Conservation (phyloP, 2,113 vertebrate genomes). For the Siniperca knerii region DNA sequence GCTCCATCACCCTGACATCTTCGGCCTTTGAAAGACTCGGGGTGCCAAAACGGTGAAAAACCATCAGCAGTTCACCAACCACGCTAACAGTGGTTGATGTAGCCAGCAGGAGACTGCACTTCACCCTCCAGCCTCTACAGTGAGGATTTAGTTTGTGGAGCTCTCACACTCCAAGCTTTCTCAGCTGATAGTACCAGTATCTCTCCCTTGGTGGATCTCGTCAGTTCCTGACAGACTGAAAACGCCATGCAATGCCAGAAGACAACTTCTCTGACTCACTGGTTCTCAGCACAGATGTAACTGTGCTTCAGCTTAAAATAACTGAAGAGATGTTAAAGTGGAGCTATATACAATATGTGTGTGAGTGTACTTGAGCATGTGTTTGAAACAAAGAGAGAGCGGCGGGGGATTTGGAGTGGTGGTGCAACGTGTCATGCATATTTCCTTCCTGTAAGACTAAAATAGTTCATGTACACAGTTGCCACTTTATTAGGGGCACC, state of each 20-base stretch:
- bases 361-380: constrained; percentile 2
- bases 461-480: not conserved
- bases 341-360: not conserved
- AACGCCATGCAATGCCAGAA: constrained; percentile 1
- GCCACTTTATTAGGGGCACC: not conserved
- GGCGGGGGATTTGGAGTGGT: not conserved
- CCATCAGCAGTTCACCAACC: constrained; percentile 5
- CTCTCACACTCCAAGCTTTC: not conserved
- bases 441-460: constrained; percentile 4
- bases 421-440: not conserved
- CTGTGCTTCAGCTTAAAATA: constrained; percentile 27
- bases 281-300: constrained; percentile 21
- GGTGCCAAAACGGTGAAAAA: not conserved
- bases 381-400: not conserved
- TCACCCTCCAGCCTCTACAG: constrained; percentile 14
- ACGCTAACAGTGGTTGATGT: not conserved
- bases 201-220: not conserved
- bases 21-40: not conserved
- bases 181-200: constrained; percentile 7
- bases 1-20: not conserved
- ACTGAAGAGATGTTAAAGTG: constrained; percentile 23
- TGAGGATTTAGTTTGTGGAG: constrained; percentile 12
- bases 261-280: constrained; percentile 19
- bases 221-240: constrained; percentile 20
- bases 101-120: constrained; percentile 26